phyloP scores from a whole-genome alignment of 64 coral and sea anemone species.

The Pocillopora verrucosa region DNA sequence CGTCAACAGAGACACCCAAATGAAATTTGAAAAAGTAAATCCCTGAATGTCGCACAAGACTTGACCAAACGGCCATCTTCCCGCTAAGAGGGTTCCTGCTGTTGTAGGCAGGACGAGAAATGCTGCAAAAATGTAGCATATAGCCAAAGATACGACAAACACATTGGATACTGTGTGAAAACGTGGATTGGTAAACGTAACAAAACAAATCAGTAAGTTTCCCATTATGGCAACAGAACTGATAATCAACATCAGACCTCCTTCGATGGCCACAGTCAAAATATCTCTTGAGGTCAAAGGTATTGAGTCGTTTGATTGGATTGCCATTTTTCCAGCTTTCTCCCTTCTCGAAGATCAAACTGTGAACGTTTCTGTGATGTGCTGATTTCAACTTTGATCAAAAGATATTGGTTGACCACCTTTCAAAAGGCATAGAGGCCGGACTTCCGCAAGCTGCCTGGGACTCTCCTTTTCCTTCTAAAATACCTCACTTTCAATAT shows the following conservation, averaged over 20 bases:
- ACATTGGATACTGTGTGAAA: constrained; percentile 19
- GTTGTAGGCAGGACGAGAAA: background rate
- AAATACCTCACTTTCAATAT: background rate
- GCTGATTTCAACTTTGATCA: background rate
- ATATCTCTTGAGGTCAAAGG: background rate
- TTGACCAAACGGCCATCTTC: constrained; percentile 5
- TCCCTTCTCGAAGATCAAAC: background rate
- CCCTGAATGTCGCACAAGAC: constrained; percentile 21
- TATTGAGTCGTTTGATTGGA: background rate
- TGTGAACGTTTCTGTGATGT: background rate
- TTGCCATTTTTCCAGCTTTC: background rate
- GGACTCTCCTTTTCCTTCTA: background rate
- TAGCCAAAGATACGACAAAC: background rate
- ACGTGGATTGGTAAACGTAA: constrained; percentile 9
- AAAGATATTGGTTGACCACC: background rate
- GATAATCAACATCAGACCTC: constrained; percentile 14
- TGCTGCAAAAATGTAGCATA: background rate
- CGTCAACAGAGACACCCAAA: background rate
- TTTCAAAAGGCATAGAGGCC: background rate
- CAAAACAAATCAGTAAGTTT: constrained; percentile 18
- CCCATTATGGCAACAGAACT: background rate
- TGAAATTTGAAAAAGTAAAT: background rate
- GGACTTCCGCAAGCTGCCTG: background rate
- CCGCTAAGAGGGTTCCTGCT: background rate
- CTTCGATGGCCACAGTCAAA: background rate